phyloP scores from a whole-genome alignment of 2,888 invertebrate species.

The Calliopum simillimum region DNA sequence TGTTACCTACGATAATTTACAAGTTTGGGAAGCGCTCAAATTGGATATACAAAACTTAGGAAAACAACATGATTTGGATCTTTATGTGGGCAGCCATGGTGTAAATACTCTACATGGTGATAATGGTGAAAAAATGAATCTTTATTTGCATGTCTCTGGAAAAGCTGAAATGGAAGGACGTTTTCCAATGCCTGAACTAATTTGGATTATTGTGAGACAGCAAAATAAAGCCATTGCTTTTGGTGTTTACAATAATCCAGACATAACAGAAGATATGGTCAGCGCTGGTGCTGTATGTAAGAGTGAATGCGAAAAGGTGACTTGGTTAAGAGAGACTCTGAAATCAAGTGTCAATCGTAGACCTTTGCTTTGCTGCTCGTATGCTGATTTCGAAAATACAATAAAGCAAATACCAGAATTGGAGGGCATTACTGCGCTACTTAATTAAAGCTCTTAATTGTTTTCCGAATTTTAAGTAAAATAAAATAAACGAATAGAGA shows the following conservation, averaged over 20 bases:
- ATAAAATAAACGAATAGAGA: too few species aligned
- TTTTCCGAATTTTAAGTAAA: too few species aligned
- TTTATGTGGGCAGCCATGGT: conserved; percentile 55
- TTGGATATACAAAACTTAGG: conserved; percentile 49
- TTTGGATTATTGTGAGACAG: conserved; percentile 54
- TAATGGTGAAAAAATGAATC: conserved; percentile 46
- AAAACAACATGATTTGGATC: conserved; percentile 45
- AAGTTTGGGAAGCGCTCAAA: conserved; percentile 48
- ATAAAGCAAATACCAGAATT: conserved; percentile 34
- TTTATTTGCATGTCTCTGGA: conserved; percentile 47
- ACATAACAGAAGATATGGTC: conserved; percentile 37
- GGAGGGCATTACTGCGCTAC: conserved; percentile 12
- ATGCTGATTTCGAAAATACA: conserved; percentile 24
- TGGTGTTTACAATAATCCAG: conserved; percentile 51
- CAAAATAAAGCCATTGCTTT: conserved; percentile 49
- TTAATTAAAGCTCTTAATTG: neutral
- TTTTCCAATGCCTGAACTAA: conserved; percentile 54
- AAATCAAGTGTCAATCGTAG: conserved; percentile 17
- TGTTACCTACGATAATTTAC: conserved; percentile 48
- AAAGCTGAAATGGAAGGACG: conserved; percentile 41
- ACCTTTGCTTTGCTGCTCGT: conserved; percentile 38
- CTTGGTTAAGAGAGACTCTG: conserved; percentile 48
- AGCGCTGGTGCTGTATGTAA: conserved; percentile 46
- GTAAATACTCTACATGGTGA: conserved; percentile 44
- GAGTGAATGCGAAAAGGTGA: conserved; percentile 52